Conservation (phyloP, 2,113 vertebrate species). For the Agelaius phoeniceus region DNA sequence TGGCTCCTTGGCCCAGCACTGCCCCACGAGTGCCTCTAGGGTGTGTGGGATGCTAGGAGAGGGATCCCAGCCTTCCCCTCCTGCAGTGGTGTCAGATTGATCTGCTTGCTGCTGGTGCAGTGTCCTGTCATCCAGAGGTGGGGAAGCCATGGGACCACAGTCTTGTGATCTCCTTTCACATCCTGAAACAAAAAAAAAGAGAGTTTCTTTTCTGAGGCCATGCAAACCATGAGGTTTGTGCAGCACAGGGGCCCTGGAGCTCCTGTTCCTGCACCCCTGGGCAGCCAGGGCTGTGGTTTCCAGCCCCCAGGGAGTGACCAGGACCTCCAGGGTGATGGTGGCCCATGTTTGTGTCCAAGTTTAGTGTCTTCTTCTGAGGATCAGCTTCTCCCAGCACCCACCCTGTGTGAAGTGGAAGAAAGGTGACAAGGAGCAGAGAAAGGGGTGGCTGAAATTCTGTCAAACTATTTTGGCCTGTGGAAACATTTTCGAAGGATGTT, state of each 20-base stretch:
- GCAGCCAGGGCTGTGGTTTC: not conserved
- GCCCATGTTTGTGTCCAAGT: accelerated
- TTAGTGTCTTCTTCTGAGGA: not conserved
- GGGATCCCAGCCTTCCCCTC: not conserved
- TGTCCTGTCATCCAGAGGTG: not conserved
- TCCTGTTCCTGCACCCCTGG: not conserved
- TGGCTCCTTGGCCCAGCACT: not conserved
- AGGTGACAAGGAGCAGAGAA: not conserved
- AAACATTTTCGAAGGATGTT: not conserved
- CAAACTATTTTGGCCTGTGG: not conserved
- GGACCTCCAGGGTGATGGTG: not conserved
- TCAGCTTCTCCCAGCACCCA: not conserved
- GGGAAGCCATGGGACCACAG: not conserved
- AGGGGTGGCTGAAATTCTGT: accelerated
- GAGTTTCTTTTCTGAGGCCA: not conserved
- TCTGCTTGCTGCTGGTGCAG: not conserved
- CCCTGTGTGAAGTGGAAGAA: accelerated
- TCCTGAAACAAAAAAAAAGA: not conserved
- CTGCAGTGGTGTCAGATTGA: not conserved
- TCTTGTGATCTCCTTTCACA: not conserved
- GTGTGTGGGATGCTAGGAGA: accelerated
- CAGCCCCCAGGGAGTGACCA: no score
- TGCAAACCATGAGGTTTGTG: not conserved
- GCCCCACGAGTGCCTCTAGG: accelerated
- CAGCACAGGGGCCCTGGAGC: not conserved